phyloP scores from a whole-genome alignment of 2,797 vertebrate species.

The Sarcophilus harrisii region DNA sequence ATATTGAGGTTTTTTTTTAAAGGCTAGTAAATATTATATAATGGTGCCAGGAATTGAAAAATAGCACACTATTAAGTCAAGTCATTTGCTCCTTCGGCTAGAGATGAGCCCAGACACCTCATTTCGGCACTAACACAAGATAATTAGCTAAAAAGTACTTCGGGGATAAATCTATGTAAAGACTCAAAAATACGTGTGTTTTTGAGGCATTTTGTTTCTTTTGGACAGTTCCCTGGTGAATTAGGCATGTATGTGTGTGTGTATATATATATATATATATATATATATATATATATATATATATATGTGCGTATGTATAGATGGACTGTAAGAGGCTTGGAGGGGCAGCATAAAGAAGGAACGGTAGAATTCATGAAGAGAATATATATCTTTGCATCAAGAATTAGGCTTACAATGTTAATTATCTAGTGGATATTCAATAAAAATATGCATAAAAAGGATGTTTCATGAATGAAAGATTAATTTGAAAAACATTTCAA shows the following conservation, averaged over 20 bases:
- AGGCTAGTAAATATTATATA: constrained; percentile 43
- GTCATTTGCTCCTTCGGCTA: constrained; percentile 57
- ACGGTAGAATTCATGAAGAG: constrained; percentile 42
- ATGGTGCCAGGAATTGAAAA: constrained; percentile 56
- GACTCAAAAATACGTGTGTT: constrained; percentile 17
- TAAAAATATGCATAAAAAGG: constrained; percentile 41
- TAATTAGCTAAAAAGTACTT: constrained; percentile 8
- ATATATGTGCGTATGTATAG: background rate
- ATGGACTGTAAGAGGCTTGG: background rate
- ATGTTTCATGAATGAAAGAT: constrained; percentile 62
- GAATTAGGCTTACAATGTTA: constrained; percentile 71
- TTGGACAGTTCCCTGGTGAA: constrained; percentile 43
- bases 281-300: no score
- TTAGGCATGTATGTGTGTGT: background rate
- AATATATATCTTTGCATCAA: constrained; percentile 65
- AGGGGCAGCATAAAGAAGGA: constrained; percentile 24
- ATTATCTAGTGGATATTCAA: background rate
- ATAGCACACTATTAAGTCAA: constrained; percentile 52
- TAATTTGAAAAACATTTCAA: constrained; percentile 73
- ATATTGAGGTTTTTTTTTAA: constrained; percentile 18
- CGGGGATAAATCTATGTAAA: constrained; percentile 11
- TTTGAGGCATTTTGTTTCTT: constrained; percentile 58
- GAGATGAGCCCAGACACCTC: constrained; percentile 40
- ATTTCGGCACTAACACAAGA: constrained; percentile 56
- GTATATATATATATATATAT: no score